A percentile compares a stretch with the other conserved stretches of the same genome.
These are phyloP conservation scores for Hydrolagus colliei DNA, from an alignment of 2,797 vertebrate species.

Conservation along the genomic window DNA sequence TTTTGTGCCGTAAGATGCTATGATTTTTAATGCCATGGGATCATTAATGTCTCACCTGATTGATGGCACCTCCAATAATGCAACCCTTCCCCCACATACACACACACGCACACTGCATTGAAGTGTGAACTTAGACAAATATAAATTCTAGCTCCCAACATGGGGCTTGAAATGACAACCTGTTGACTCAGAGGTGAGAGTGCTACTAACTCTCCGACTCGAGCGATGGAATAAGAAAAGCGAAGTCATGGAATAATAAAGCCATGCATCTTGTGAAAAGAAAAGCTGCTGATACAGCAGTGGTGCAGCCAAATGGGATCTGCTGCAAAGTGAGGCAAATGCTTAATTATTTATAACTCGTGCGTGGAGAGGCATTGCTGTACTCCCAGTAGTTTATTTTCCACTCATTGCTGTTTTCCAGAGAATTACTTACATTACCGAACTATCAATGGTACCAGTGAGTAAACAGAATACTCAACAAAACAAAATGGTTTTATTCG, in stretches of 20 bases:
- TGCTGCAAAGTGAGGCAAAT: too few relatives aligned
- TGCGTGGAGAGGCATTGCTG: background rate
- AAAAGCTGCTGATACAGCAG: background rate
- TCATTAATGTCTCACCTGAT: too few relatives aligned
- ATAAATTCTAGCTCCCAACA: too few relatives aligned
- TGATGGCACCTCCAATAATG: too few relatives aligned
- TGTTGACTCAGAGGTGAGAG: background rate
- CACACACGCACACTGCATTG: too few relatives aligned
- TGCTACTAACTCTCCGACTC: background rate
- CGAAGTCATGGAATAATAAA: background rate
- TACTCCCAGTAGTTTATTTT: background rate
- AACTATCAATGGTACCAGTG: background rate
- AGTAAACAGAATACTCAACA: background rate
- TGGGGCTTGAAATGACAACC: too few relatives aligned
- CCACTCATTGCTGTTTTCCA: conserved; percentile 8
- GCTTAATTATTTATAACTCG: conserved; percentile 4
- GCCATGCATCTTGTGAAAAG: too few relatives aligned
- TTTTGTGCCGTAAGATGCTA: too few relatives aligned
- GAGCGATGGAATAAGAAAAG: too few relatives aligned
- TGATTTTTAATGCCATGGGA: too few relatives aligned
- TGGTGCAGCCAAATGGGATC: background rate
- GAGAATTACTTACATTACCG: conserved; percentile 2
- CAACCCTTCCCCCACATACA: too few relatives aligned
- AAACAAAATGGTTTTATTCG: background rate
- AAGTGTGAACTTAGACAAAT: too few relatives aligned